A percentile compares a stretch with the other conserved stretches of the same genome.
These are phyloP conservation scores for Myripristis murdjan DNA, from an alignment of 2,797 vertebrate species.

Conservation along the genomic window DNA sequence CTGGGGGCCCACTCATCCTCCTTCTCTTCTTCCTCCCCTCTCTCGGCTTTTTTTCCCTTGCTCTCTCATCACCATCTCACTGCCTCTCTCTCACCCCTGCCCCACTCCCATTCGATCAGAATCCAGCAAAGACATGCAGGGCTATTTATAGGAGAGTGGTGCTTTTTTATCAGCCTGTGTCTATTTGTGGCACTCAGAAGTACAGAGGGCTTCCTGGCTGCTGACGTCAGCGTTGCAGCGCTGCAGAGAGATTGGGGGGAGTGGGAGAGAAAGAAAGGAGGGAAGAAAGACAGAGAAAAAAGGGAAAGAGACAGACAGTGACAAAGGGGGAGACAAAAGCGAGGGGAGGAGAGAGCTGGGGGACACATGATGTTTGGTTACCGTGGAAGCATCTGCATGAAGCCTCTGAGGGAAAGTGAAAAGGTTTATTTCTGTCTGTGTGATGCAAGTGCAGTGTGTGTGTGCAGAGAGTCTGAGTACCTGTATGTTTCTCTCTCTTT, in stretches of 20 bases:
- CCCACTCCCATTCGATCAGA: conserved; percentile 82
- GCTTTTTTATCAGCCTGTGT: conserved; percentile 85
- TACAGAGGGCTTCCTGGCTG: conserved; percentile 88
- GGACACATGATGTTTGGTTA: conserved; percentile 52
- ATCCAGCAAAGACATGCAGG: conserved; percentile 78
- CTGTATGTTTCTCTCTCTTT: conserved; percentile 52
- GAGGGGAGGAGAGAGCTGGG: conserved; percentile 19
- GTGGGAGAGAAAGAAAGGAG: neutral
- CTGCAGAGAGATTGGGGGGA: conserved; percentile 79
- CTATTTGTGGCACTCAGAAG: conserved; percentile 87
- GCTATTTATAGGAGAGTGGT: conserved; percentile 85
- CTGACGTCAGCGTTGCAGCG: conserved; percentile 85
- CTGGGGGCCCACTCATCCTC: conserved; percentile 46
- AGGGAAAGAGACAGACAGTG: conserved; percentile 28
- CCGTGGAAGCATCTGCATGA: conserved; percentile 60
- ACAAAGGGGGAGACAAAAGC: conserved; percentile 54
- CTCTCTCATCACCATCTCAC: conserved; percentile 18
- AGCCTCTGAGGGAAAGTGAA: conserved; percentile 52
- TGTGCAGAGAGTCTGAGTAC: conserved; percentile 34
- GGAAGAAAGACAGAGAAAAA: conserved; percentile 24
- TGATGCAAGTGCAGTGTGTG: conserved; percentile 45
- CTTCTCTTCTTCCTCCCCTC: conserved; percentile 22
- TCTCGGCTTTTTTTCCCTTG: conserved; percentile 21
- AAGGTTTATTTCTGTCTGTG: conserved; percentile 68
- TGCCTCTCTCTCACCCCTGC: conserved; percentile 32